These are phyloP conservation scores for Phoeniculus purpureus DNA, from an alignment of 2,797 vertebrate species.

Conservation along the genomic window DNA sequence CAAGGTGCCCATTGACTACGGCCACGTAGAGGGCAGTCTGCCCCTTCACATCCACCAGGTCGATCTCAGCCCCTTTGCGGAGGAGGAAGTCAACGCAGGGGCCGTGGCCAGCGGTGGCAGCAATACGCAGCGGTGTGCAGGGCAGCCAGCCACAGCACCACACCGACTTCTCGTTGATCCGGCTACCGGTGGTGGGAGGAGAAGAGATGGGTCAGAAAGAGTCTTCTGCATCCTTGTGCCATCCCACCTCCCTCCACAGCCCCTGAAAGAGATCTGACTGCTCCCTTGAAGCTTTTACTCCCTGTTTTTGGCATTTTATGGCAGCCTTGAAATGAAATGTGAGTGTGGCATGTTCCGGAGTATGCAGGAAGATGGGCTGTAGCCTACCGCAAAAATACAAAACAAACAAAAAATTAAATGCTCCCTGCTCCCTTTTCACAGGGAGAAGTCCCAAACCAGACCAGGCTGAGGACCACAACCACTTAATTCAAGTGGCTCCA, in stretches of 20 bases:
- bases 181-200: conserved; percentile 70
- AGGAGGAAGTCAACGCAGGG: conserved; percentile 89
- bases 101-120: conserved; percentile 89
- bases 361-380: too few species aligned
- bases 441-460: background rate
- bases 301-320: background rate
- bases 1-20: conserved; percentile 91
- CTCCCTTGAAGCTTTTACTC: background rate
- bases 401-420: too few species aligned
- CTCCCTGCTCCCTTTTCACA: background rate
- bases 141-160: conserved; percentile 95
- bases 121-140: conserved; percentile 91
- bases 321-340: background rate
- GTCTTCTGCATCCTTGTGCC: background rate
- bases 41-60: conserved; percentile 94
- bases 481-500: background rate
- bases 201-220: rapidly evolving
- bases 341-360: background rate
- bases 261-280: background rate
- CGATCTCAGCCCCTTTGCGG: conserved; percentile 88
- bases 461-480: background rate
- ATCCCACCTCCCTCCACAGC: background rate
- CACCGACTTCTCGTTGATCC: conserved; percentile 94
- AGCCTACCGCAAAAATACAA: background rate
- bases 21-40: conserved; percentile 94